Evolutionary conservation across 2,888 invertebrate genomes (phyloP), one percentile per base, ranked within the genome.

Genomic region (Lycophotia porphyrea): DNA sequence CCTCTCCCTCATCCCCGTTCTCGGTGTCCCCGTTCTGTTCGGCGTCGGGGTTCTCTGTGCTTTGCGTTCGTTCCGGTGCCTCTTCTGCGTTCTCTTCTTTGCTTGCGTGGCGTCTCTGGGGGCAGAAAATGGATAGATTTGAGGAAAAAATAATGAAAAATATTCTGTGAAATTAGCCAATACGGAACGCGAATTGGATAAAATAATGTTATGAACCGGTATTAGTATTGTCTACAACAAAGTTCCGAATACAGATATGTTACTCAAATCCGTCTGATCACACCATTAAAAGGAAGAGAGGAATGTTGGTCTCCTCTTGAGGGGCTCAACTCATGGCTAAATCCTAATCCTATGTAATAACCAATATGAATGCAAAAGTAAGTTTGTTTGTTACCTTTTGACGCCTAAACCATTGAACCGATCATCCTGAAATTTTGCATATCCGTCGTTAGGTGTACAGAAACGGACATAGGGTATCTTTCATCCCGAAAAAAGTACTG

Each of bases 21-120:
- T 87, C 93, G 0, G 81, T 87, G 1, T 83, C 87, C 0, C 82
- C 86, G 60, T 89, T 92, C 0, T 84, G 80, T 49, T 90, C 90
- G 21, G 87, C 80, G 31, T 93, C 93, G 1, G 76, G 63, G 68
- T 79, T 88, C 61, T 90, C 91, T 5, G 88, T 82, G 64, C 93
- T 92, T 39, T 92, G 90, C 1, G 91, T 88, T 7, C 86, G 89
- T 4, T 89, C 90, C 0, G 87, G 65, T 31, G 80, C 87, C 58
- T 93, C 95, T 65, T 88, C 84, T 7, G 91, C 82, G n/a, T 81
- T 88, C 42, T 93, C 95, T 36, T 95, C 95, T 83, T 94, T 95
- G 69, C 88, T 90, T 31, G 93, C 93, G 75, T 93, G 92, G 42
- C 95, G 95, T 90, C 94, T 87, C 95, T 96, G 92, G 0, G 89